Conservation (phyloP, 2,888 invertebrate species). For the Chesias legatella region DNA sequence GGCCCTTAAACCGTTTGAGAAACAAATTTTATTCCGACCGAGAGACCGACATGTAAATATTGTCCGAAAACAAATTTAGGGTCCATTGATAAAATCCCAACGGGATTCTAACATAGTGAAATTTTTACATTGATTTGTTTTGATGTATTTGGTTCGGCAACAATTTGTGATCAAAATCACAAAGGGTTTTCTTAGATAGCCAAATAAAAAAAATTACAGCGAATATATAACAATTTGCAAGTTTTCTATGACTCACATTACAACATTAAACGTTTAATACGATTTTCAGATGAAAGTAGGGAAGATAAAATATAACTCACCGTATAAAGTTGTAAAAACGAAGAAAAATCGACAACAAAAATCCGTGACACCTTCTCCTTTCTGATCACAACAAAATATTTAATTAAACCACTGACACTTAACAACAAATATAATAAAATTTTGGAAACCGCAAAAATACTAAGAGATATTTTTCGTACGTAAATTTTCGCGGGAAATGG, state of each 20-base stretch:
- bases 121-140: too few species aligned
- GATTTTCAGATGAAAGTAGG: too few species aligned
- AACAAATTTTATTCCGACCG: conserved; percentile 35
- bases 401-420: conserved; percentile 53
- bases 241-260: too few species aligned
- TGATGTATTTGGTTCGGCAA: too few species aligned
- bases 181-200: too few species aligned
- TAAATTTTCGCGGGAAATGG: conserved; percentile 75
- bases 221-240: too few species aligned
- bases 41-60: conserved; percentile 43
- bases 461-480: conserved; percentile 35
- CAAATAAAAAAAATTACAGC: too few species aligned
- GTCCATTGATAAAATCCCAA: conserved; percentile 44
- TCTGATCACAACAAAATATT: conserved; percentile 45
- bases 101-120: neutral
- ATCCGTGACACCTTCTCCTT: conserved; percentile 34
- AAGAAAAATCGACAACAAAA: conserved; percentile 30
- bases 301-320: conserved; percentile 21
- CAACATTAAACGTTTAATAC: neutral
- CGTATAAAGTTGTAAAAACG: conserved; percentile 18
- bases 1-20: conserved; percentile 38
- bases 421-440: conserved; percentile 37
- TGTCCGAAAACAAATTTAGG: conserved; percentile 48
- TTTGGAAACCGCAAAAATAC: conserved; percentile 19
- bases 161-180: too few species aligned